Conservation (phyloP, 1,140 invertebrate genomes). For the Onthophagus taurus region DNA sequence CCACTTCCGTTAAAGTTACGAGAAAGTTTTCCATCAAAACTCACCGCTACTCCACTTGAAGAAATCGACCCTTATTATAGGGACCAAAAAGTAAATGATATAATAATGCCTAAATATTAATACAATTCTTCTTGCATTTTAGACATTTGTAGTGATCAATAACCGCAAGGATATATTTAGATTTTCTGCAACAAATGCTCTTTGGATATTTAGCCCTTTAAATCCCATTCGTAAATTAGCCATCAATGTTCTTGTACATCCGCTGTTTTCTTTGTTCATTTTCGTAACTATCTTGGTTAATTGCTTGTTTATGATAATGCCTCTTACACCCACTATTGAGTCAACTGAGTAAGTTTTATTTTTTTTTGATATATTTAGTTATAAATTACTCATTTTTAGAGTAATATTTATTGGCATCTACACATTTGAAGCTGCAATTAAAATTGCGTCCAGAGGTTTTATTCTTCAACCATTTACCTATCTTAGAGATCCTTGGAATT, state of each 20-base stretch:
- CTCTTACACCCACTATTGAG: conserved; percentile 83
- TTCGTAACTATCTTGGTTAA: conserved; percentile 96
- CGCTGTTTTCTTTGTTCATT: conserved; percentile 94
- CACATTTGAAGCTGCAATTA: conserved; percentile 97
- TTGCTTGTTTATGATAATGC: conserved; percentile 98
- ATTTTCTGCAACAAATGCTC: conserved; percentile 92
- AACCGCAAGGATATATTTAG: conserved; percentile 98
- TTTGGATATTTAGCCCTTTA: conserved; percentile 93
- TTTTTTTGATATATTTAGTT: conserved; percentile 2
- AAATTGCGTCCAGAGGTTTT: conserved; percentile 98
- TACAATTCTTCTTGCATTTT: conserved; percentile 43
- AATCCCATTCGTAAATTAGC: conserved; percentile 94
- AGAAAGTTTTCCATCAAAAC: conserved; percentile 80
- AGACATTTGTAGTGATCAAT: conserved; percentile 98
- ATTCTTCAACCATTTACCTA: conserved; percentile 98
- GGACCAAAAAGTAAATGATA: conserved; percentile 69
- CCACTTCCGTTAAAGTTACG: conserved; percentile 81
- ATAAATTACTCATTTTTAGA: no score
- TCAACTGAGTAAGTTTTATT: conserved; percentile 86
- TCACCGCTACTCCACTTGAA: conserved; percentile 87
- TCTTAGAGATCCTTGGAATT: conserved; percentile 99
- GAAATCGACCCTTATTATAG: conserved; percentile 90
- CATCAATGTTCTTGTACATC: conserved; percentile 96
- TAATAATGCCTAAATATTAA: not conserved
- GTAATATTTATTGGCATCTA: conserved; percentile 99